Conservation (phyloP, 2,797 vertebrate species). For the Enteromius trimaculatus region DNA sequence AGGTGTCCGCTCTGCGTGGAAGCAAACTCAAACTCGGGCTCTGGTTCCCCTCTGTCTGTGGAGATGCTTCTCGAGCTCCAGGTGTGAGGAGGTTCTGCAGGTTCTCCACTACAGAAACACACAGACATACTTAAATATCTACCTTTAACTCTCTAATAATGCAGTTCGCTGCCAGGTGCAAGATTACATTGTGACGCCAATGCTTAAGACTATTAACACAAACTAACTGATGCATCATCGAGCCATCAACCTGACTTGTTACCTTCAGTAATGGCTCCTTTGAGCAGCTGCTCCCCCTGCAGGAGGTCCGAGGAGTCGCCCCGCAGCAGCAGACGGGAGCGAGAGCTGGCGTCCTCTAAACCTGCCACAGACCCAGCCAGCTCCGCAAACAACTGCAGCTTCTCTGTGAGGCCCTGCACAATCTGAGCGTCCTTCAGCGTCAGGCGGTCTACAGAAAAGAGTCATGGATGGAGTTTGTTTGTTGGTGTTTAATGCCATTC, state of each 20-base stretch:
- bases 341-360: slow-evolving; percentile 75
- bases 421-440: slow-evolving; percentile 85
- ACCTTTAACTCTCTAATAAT: not conserved
- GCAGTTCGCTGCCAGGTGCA: not conserved
- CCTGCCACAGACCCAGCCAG: slow-evolving; percentile 82
- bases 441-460: slow-evolving; percentile 79
- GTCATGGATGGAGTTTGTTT: not conserved
- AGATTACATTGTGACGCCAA: not conserved
- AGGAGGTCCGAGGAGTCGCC: slow-evolving; percentile 84
- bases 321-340: slow-evolving; percentile 77
- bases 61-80: slow-evolving; percentile 65
- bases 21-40: slow-evolving; percentile 64
- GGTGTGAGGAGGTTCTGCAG: slow-evolving; percentile 87
- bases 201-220: not conserved
- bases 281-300: slow-evolving; percentile 88
- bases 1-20: slow-evolving; percentile 87
- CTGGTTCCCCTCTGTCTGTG: slow-evolving; percentile 70
- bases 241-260: slow-evolving; percentile 24
- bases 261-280: slow-evolving; percentile 90
- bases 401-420: slow-evolving; percentile 83
- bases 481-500: not conserved
- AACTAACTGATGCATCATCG: not conserved
- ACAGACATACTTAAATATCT: not conserved
- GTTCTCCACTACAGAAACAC: slow-evolving; percentile 82
- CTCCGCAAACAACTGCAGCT: slow-evolving; percentile 90